These are phyloP conservation scores for Galeruca laticollis DNA, from an alignment of 2,888 invertebrate species.

Conservation along the genomic window DNA sequence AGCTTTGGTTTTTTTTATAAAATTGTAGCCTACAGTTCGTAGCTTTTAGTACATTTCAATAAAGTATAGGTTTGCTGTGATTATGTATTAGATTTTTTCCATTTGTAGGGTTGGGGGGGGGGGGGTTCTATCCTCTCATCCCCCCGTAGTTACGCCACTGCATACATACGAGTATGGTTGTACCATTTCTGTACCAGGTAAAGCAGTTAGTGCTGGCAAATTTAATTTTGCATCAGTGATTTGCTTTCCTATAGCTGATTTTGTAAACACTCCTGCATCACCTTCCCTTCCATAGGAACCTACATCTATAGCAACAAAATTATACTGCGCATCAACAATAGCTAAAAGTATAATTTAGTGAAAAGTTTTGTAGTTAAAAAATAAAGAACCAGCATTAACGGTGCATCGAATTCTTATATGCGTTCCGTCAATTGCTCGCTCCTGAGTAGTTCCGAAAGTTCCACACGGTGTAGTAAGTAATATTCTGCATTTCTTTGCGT, in stretches of 20 bases:
- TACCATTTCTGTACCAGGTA: constrained; percentile 10
- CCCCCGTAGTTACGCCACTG: no score
- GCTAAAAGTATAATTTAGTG: constrained; percentile 42
- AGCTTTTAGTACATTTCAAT: no score
- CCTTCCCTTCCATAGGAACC: constrained; percentile 46
- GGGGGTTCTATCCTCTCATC: no score
- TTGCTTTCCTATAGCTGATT: constrained; percentile 33
- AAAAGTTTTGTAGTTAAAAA: constrained; percentile 45
- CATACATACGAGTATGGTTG: no score
- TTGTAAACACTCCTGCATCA: constrained; percentile 38
- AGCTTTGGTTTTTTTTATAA: no score
- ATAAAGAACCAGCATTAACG: constrained; percentile 36
- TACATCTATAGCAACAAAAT: constrained; percentile 38
- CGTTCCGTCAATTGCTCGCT: constrained; percentile 8
- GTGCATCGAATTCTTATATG: constrained; percentile 27
- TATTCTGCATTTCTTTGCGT: constrained; percentile 30
- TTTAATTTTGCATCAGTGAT: constrained; percentile 27
- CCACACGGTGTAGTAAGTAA: constrained; percentile 36
- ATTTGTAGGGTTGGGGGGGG: no score
- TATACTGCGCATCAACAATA: constrained; percentile 40
- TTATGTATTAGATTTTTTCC: no score
- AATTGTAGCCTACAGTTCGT: no score
- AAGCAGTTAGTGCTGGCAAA: constrained; percentile 18
- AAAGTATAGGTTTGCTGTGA: no score
- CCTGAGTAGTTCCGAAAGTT: constrained; percentile 43